Conservation (phyloP, 2,888 invertebrate genomes). For the Dasysyrphus tricinctus region DNA sequence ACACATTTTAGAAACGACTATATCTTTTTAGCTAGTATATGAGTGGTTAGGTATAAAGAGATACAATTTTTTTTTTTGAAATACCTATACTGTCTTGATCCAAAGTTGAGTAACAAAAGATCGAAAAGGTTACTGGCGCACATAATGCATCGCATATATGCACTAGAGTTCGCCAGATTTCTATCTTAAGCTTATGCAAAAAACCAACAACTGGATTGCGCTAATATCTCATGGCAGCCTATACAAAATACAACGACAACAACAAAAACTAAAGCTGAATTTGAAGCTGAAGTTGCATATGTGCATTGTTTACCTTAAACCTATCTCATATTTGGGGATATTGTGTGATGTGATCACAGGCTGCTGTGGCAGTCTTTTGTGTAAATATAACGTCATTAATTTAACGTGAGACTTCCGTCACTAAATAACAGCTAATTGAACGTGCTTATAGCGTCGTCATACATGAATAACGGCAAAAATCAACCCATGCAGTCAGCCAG, state of each 20-base stretch:
- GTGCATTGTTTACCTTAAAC: conserved; percentile 20
- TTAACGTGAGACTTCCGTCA: conserved; percentile 67
- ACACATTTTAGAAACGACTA: conserved; percentile 4
- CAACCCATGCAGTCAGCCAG: conserved; percentile 3
- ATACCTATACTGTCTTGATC: conserved; percentile 30
- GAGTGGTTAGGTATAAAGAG: not conserved
- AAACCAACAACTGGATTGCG: conserved; percentile 26
- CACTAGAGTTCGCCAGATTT: conserved; percentile 43
- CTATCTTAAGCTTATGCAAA: conserved; percentile 64
- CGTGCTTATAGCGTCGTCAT: conserved; percentile 42
- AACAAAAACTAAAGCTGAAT: conserved; percentile 6
- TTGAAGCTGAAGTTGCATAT: not conserved
- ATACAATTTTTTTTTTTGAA: conserved; percentile 20
- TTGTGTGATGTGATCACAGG: not conserved
- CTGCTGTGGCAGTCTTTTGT: conserved; percentile 15
- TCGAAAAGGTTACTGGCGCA: conserved; percentile 70
- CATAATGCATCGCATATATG: conserved; percentile 45
- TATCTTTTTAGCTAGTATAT: not conserved
- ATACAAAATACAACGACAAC: not conserved
- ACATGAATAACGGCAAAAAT: conserved; percentile 43
- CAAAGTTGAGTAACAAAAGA: conserved; percentile 56
- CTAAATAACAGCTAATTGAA: conserved; percentile 64
- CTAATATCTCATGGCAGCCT: conserved; percentile 31
- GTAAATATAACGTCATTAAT: conserved; percentile 47
- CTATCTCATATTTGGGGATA: conserved; percentile 52